Percentiles rank a stretch among this genome's conserved stretches.
These are phyloP conservation scores for Cepaea hortensis DNA, from an alignment of 2,888 invertebrate species.

Conservation along the genomic window DNA sequence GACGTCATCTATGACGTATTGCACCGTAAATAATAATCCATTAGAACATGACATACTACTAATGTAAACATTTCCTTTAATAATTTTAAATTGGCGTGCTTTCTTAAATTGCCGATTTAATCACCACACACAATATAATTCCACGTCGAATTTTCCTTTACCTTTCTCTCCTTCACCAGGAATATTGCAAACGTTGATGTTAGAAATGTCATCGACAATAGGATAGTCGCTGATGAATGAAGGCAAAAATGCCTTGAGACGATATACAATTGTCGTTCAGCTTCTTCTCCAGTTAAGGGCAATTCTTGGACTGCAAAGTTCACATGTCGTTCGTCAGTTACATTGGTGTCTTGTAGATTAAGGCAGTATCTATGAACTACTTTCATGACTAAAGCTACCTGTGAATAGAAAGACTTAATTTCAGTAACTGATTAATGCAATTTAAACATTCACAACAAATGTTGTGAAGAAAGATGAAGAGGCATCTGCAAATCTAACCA, in stretches of 20 bases:
- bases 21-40: too few species aligned
- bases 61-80: too few species aligned
- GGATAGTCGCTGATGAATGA: neutral
- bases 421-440: neutral
- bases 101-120: too few species aligned
- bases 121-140: too few species aligned
- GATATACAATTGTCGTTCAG: neutral
- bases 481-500: too few species aligned
- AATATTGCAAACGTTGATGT: neutral
- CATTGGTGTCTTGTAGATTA: neutral
- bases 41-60: too few species aligned
- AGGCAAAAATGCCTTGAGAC: neutral
- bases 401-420: neutral
- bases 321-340: neutral
- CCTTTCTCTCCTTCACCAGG: neutral
- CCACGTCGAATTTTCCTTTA: too few species aligned
- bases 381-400: slow-evolving; percentile 4
- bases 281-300: neutral
- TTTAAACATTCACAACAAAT: neutral
- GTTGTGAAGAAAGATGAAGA: neutral
- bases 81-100: too few species aligned
- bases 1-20: too few species aligned
- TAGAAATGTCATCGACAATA: neutral
- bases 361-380: neutral
- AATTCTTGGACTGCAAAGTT: neutral